Conservation (phyloP, 2,888 invertebrate species). For the Ormyrus pomaceus region DNA sequence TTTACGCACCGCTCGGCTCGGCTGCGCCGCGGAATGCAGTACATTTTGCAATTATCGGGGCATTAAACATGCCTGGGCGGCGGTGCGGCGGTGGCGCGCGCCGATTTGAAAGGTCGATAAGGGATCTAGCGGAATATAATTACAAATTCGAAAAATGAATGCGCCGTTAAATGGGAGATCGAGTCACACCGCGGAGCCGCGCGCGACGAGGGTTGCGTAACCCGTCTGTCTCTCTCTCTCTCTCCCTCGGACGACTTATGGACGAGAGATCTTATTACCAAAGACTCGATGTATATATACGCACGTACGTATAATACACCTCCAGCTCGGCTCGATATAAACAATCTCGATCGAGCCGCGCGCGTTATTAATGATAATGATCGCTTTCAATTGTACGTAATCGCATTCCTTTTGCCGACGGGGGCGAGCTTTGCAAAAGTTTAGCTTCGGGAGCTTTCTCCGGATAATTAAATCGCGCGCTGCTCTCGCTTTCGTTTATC, state of each 20-base stretch:
- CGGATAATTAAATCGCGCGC: neutral
- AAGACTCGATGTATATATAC: neutral
- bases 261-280: conserved; percentile 46
- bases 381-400: conserved; percentile 48
- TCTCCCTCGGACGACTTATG: conserved; percentile 25
- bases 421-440: conserved; percentile 7
- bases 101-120: conserved; percentile 72
- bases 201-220: conserved; percentile 39
- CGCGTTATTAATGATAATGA: conserved; percentile 52
- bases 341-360: conserved; percentile 41
- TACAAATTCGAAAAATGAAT: conserved; percentile 67
- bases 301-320: neutral
- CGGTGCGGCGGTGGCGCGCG: conserved; percentile 20
- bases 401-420: neutral
- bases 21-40: conserved; percentile 59
- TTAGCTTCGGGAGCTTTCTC: neutral
- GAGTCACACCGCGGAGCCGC: conserved; percentile 9
- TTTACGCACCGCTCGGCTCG: conserved; percentile 50
- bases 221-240: conserved; percentile 14
- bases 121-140: conserved; percentile 67
- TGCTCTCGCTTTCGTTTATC: too few relatives aligned
- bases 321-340: conserved; percentile 23
- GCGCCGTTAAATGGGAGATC: conserved; percentile 50
- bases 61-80: conserved; percentile 59
- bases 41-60: conserved; percentile 69